Percentiles rank a stretch among this genome's conserved stretches.
Conservation (phyloP, 2,113 vertebrate species). For the Acrocephalus kingi region DNA sequence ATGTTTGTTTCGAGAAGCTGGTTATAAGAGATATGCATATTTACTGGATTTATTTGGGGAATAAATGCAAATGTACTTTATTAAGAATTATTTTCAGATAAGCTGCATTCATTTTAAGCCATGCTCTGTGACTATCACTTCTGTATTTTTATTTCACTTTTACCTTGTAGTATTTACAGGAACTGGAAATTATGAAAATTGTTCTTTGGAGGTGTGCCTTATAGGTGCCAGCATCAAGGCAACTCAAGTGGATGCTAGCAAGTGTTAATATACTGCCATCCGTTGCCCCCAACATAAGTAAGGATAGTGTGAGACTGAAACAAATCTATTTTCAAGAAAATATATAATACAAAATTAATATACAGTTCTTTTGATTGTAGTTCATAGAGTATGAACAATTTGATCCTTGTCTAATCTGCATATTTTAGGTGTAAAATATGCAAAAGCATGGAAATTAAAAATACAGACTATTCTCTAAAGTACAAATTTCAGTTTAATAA, state of each 20-base stretch:
- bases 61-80: background rate
- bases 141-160: background rate
- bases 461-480: background rate
- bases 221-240: background rate
- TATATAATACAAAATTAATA: background rate
- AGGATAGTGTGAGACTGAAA: background rate
- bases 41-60: background rate
- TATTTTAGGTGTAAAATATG: background rate
- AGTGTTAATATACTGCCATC: background rate
- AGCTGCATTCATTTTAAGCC: background rate
- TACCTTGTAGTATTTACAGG: background rate
- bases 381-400: background rate
- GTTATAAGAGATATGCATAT: background rate
- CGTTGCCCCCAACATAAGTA: rapidly evolving
- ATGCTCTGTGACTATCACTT: background rate
- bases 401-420: background rate
- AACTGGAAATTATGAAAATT: background rate
- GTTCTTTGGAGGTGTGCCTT: background rate
- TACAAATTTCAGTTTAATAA: background rate
- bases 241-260: background rate
- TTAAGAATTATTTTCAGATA: background rate
- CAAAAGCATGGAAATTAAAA: background rate
- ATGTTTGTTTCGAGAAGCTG: background rate
- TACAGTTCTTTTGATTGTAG: background rate
- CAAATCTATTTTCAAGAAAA: background rate